phyloP scores from a whole-genome alignment of 1,140 invertebrate species.

The Maconellicoccus hirsutus region DNA sequence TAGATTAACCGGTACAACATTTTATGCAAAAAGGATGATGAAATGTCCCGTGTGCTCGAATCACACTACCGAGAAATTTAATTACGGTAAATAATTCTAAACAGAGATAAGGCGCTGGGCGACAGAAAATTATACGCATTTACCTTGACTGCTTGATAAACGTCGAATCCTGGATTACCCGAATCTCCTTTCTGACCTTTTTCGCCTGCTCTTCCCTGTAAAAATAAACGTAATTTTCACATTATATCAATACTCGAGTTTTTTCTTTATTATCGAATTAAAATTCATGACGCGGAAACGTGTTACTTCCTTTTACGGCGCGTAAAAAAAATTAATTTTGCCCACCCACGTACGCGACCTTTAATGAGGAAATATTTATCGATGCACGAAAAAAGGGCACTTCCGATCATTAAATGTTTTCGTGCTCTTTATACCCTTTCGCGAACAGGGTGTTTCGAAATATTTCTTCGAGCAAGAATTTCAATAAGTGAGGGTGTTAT shows the following conservation, averaged over 20 bases:
- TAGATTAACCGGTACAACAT: too few species aligned
- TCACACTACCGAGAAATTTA: neutral
- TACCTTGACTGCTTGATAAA: slow-evolving; percentile 84
- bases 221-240: slow-evolving; percentile 29
- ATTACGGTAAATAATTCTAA: neutral
- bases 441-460: too few species aligned
- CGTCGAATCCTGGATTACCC: slow-evolving; percentile 75
- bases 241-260: neutral
- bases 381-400: too few species aligned
- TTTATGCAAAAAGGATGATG: neutral
- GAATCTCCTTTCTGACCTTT: slow-evolving; percentile 76
- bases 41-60: neutral
- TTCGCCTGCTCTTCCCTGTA: slow-evolving; percentile 71
- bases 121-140: slow-evolving; percentile 24
- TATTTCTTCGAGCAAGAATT: too few species aligned
- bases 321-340: neutral
- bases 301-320: neutral
- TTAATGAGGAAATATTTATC: neutral
- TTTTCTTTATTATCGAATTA: neutral
- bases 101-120: neutral
- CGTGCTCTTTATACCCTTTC: too few species aligned
- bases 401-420: too few species aligned
- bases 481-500: too few species aligned
- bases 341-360: neutral
- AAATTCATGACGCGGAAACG: slow-evolving; percentile 1